Base-by-base conservation (phyloP, 2,888 invertebrate genomes). In the Onchidella celtica region DNA sequence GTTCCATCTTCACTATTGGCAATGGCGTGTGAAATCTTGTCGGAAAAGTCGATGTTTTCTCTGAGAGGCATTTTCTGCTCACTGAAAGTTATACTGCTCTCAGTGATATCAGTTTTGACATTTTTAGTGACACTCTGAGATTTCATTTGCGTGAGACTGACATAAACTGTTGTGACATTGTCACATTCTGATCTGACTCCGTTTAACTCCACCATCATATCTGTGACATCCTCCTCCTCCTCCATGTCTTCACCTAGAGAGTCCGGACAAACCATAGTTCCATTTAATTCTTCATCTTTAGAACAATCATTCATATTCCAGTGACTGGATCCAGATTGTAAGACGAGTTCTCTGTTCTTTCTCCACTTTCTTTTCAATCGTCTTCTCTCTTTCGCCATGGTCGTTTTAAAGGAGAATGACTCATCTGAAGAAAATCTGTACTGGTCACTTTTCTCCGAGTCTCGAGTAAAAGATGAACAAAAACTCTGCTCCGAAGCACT, bases 301-400 rank as follows among this genome's bases (percentile, higher is more conserved):
- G 65, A 38, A 66, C 34, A n/a, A n/a, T 38, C 21, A 36, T 17
- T 2, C 3, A 78, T 24, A 2, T 24, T 32, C 27, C 55, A 55
- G n/a, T 29, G 17, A 55, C 21, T 9, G 14, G 66, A 47, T 24
- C 38, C 32, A 0, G 29, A 17, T 1, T 55, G 55, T 17, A 55
- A 29, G n/a, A n/a, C n/a, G n/a, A n/a, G n/a, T 3, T 29, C 24
- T 24, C 34, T 57, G 21, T 61, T 78, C 29, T 69, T 47, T 24
- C 66, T 73, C 75, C 70, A 69, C 21, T 32, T 76, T 63, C 69
- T 36, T n/a, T 47, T 74, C 14, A 81, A 29, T 55, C 70, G 40
- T 61, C 66, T 81, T 32, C 81, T 61, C 47, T 81, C 81, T 65
- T 76, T 81, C 6, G 81, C 81, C 81, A 81, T 81, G 4, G 70